Base-by-base conservation (phyloP, 1,140 invertebrate genomes). In the Scaptomyza hsui region DNA sequence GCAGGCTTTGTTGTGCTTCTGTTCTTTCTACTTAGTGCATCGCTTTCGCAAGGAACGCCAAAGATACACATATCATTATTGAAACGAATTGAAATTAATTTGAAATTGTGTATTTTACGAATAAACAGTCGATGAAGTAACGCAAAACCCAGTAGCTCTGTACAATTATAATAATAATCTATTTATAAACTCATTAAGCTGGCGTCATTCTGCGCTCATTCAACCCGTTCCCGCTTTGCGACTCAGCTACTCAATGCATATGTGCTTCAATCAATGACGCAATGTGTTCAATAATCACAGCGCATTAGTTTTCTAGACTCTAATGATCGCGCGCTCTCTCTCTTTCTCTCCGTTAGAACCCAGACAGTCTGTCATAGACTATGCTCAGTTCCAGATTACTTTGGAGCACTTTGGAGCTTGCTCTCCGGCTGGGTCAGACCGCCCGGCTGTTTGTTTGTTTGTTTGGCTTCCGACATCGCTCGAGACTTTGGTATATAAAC, bases 11-110 rank as follows among this genome's bases (percentile, higher is more conserved):
- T 62, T 85, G 79, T 59, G 77, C 21, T 62, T 90, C 21, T 80
- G 64, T 24, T 49, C 75, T 16, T 82, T 90, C 48, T 89, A 78
- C 44, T 67, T 90, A 51, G 78, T 83, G 1, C 57, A 64, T 47
- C 88, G 83, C 9, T 90, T 90, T 71, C 72, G 80, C 41, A 90
- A 81, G 47, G 77, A 90, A 9, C 82, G 83, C 41, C 65, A 19
- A 21, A 72, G 70, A 24, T 82, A 64, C 24, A 49, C 35, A 3
- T 71, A 88, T 62, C 51, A 53, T 26, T 81, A 86, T 24, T 86
- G 56, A 70, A 18, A 26, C 47, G n/a, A 51, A 53, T 44, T 47
- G 2, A 19, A 48, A 21, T 13, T 55, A n/a, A 18, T 45, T 29
- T 35, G 1, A 39, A 12, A 15, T 37, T 56, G 18, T 59, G 44